Evolutionary conservation across 1,140 invertebrate genomes (phyloP).

Genomic region (Drosophila ficusphila): DNA sequence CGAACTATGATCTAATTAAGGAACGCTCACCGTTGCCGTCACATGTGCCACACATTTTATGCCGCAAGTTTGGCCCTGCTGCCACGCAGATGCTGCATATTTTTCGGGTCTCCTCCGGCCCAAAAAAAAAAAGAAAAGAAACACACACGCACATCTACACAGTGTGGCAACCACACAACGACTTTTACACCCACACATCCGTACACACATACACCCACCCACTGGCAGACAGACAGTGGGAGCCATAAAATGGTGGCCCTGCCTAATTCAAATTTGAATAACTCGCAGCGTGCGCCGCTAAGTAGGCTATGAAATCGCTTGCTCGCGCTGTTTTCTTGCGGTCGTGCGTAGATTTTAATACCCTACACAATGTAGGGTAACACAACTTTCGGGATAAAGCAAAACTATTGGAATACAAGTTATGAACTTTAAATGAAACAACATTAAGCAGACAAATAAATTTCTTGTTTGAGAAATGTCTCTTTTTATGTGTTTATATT

Average conservation of each 20-base stretch:
- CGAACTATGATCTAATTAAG: conserved; percentile 70
- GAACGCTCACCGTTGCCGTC: conserved; percentile 44
- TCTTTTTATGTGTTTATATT: too few species aligned
- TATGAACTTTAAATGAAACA: too few species aligned
- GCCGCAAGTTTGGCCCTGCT: conserved; percentile 32
- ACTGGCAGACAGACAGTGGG: conserved; percentile 1
- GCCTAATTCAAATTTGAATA: conserved; percentile 77
- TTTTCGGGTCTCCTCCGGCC: conserved; percentile 5
- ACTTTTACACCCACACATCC: conserved; percentile 11
- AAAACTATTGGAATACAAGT: too few species aligned
- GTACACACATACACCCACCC: conserved; percentile 15
- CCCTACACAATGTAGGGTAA: background rate
- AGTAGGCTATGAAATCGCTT: conserved; percentile 67
- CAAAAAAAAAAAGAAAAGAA: too few species aligned
- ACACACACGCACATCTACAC: conserved; percentile 12
- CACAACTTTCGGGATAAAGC: background rate
- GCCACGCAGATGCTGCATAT: conserved; percentile 34
- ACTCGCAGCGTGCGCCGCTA: conserved; percentile 67
- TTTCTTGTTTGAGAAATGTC: too few species aligned
- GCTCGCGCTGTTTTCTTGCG: background rate
- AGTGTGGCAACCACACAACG: conserved; percentile 4
- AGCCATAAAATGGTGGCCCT: conserved; percentile 55
- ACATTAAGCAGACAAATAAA: too few species aligned
- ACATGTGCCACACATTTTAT: conserved; percentile 55
- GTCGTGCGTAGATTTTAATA: background rate